Conservation (phyloP, 2,113 vertebrate genomes). For the Rissa tridactyla region DNA sequence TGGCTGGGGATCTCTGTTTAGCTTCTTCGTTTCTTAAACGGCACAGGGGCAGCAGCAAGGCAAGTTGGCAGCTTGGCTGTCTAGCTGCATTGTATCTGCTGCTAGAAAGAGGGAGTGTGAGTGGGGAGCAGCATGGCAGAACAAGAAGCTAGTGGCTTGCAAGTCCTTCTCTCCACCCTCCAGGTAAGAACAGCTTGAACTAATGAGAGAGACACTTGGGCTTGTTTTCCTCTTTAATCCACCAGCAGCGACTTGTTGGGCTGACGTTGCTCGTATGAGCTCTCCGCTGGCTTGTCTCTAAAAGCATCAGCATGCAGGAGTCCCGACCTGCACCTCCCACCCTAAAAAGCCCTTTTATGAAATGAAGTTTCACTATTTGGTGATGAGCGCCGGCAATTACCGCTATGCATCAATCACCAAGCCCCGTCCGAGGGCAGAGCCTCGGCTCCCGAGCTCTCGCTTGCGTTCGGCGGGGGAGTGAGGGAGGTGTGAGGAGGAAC, state of each 20-base stretch:
- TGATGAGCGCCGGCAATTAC: neutral
- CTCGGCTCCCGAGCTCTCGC: neutral
- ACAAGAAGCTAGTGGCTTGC: slow-evolving; percentile 83
- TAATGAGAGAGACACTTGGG: neutral
- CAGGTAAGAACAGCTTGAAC: slow-evolving; percentile 82
- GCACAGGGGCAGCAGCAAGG: slow-evolving; percentile 64
- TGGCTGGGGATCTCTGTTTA: slow-evolving; percentile 64
- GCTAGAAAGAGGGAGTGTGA: slow-evolving; percentile 59
- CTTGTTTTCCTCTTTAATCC: slow-evolving; percentile 6
- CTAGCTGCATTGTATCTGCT: slow-evolving; percentile 44
- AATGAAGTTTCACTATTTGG: neutral
- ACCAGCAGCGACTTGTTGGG: neutral
- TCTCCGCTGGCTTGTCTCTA: neutral
- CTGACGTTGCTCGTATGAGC: neutral
- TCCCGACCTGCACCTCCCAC: slow-evolving; percentile 3
- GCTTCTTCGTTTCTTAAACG: slow-evolving; percentile 53
- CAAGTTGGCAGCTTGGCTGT: slow-evolving; percentile 62
- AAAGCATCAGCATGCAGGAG: neutral
- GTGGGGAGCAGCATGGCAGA: slow-evolving; percentile 78
- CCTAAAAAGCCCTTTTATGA: slow-evolving; percentile 2
- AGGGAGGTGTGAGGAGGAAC: slow-evolving; percentile 6
- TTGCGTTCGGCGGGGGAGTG: neutral
- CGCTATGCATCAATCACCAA: neutral
- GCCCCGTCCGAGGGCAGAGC: neutral
- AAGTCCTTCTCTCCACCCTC: slow-evolving; percentile 86